Evolutionary conservation across 2,113 vertebrate species (phyloP), one percentile per base, ranked within the genome.

Genomic region (Megaceryle torquata): DNA sequence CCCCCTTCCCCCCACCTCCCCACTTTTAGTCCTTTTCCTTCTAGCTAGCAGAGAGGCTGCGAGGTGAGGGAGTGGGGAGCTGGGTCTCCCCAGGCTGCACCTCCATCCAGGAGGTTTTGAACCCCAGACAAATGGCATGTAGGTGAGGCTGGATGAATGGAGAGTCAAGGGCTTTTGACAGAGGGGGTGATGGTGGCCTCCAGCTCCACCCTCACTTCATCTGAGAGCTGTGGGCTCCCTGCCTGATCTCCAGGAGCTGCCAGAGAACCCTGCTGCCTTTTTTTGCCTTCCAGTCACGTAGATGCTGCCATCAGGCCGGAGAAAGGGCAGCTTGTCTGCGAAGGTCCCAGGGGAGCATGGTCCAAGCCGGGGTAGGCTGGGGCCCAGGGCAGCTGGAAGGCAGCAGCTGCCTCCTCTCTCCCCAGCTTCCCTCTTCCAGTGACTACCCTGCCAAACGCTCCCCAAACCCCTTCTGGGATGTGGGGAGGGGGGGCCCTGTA

Each of bases 331-430:
- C 44, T 63, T 87, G 86, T 94, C 20, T 48, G 26, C 2, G 2
- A 68, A n/a, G 11, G 33, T 28, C 83, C 72, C 6, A 5, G 20
- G 83, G 88, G 74, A 63, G 16, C 8, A 6, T 7, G 54, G 11
- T 4, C 60, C 2, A 7, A 33, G 3, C 10, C 0, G 0, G 3
- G 71, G 22, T 46, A 7, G 94, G 85, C 39, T 2, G 3, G 28
- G 63, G 19, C 60, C 50, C 82, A 51, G 82, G 21, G 20, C 0
- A 4, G 46, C 68, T 74, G 81, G 70, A 48, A 77, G 56, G 82
- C 48, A 41, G 29, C 7, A 2, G 14, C 41, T 46, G 53, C 48
- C 54, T 74, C 29, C 57, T 59, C 67, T 29, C 11, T 37, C 24
- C 46, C 11, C 44, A 5, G 3, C 59, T 25, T 21, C 14, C 35